These are phyloP conservation scores for Aspidapion aeneum DNA, from an alignment of 2,888 invertebrate genomes.

Conservation along the genomic window DNA sequence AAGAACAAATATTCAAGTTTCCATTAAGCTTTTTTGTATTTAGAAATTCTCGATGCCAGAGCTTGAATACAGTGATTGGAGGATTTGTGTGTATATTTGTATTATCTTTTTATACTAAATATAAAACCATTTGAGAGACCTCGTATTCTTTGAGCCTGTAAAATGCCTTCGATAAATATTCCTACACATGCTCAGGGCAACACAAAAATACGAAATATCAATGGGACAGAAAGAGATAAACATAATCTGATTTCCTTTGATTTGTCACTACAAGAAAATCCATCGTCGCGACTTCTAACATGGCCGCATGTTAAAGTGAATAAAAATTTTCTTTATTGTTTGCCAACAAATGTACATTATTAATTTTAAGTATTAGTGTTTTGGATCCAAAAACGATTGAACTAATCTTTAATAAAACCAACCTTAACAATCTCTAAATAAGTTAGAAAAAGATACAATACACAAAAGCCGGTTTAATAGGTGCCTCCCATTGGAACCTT, in stretches of 20 bases:
- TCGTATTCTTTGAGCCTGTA: too few species aligned
- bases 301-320: conserved; percentile 79
- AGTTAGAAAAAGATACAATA: neutral
- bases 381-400: conserved; percentile 40
- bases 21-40: too few species aligned
- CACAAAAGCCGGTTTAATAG: conserved; percentile 19
- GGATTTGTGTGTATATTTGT: too few species aligned
- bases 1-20: too few species aligned
- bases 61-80: too few species aligned
- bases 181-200: too few species aligned
- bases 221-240: conserved; percentile 7
- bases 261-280: conserved; percentile 15
- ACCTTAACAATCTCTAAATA: neutral
- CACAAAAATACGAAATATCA: too few species aligned
- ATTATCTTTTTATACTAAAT: too few species aligned
- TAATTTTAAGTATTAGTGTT: conserved; percentile 54
- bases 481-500: conserved; percentile 16
- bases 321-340: conserved; percentile 76
- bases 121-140: too few species aligned
- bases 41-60: too few species aligned
- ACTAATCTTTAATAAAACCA: conserved; percentile 7
- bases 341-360: conserved; percentile 58
- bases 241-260: conserved; percentile 10
- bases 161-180: too few species aligned
- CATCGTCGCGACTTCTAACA: conserved; percentile 53